These are phyloP conservation scores for Ptilorrhoa leucosticta DNA, from an alignment of 2,113 vertebrate species.

Conservation along the genomic window DNA sequence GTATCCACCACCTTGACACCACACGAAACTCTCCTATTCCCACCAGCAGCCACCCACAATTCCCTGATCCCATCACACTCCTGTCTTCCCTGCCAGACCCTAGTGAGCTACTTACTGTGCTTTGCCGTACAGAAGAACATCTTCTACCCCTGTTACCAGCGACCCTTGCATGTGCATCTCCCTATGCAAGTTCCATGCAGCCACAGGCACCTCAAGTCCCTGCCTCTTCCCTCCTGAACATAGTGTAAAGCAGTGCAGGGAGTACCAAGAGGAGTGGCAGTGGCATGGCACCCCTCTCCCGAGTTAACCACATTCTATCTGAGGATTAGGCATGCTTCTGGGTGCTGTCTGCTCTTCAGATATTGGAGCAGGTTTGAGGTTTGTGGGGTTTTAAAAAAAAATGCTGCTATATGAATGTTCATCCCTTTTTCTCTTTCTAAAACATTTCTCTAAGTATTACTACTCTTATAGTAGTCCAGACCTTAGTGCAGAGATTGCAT, in stretches of 20 bases:
- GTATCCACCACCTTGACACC: not conserved
- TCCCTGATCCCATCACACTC: not conserved
- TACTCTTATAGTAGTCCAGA: not conserved
- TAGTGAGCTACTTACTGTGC: not conserved
- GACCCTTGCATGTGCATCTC: accelerated
- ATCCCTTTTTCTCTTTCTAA: not conserved
- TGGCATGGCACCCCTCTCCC: not conserved
- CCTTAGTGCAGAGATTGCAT: not conserved
- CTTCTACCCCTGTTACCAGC: not conserved
- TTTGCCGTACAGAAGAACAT: not conserved
- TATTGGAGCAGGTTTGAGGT: not conserved
- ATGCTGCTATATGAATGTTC: not conserved
- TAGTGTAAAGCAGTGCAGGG: accelerated
- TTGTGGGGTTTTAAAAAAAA: not conserved
- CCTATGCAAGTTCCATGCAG: not conserved
- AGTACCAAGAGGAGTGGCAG: not conserved
- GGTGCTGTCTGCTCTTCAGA: not conserved
- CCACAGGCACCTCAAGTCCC: not conserved
- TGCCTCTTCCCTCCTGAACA: not conserved
- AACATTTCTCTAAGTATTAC: not conserved
- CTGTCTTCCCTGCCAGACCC: not conserved
- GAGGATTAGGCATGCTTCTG: not conserved
- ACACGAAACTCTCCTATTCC: not conserved
- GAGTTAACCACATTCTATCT: not conserved
- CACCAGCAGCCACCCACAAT: not conserved